Percentiles rank a stretch among this genome's conserved stretches.
Conservation (phyloP, 2,113 vertebrate species). For the Muntiacus reevesi region DNA sequence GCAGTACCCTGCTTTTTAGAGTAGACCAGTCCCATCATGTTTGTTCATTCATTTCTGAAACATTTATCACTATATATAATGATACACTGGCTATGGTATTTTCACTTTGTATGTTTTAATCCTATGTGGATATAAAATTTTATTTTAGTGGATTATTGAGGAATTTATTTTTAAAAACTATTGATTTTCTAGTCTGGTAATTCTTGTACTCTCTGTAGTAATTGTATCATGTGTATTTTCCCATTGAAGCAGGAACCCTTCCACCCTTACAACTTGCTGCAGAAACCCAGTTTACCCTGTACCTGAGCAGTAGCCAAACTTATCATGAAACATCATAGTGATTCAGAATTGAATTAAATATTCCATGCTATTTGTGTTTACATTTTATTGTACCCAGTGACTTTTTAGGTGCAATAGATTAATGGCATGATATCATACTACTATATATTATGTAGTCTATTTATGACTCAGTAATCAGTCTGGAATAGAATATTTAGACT, state of each 20-base stretch:
- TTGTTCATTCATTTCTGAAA: background rate
- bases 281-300: background rate
- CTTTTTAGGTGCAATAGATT: background rate
- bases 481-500: background rate
- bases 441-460: background rate
- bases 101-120: conserved; percentile 43
- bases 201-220: background rate
- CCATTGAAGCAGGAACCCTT: background rate
- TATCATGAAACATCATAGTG: background rate
- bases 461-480: background rate
- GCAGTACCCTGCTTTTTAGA: background rate
- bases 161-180: conserved; percentile 18
- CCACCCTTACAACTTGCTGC: background rate
- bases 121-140: background rate
- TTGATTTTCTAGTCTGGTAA: background rate
- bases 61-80: background rate
- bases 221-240: background rate
- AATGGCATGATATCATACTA: background rate
- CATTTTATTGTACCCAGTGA: background rate
- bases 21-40: background rate
- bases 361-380: background rate
- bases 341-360: background rate
- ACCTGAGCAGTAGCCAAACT: background rate
- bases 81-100: background rate
- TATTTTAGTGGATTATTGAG: background rate